A percentile compares a stretch with the other conserved stretches of the same genome.
phyloP scores from a whole-genome alignment of 2,797 vertebrate genomes.

The Clangula hyemalis region DNA sequence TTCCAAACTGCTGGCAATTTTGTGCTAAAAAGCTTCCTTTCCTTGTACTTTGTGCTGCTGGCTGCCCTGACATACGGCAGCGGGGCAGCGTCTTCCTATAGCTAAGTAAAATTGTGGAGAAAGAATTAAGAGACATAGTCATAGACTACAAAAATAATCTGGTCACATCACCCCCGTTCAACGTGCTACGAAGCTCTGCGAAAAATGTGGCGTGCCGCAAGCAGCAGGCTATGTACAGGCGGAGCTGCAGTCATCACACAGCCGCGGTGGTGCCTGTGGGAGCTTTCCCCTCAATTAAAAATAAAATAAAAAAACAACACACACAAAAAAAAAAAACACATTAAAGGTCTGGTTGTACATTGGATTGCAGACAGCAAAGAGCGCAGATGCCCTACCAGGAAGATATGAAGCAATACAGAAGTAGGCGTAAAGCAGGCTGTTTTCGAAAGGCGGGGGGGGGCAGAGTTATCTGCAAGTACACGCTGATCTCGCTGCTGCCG shows the following conservation, averaged over 20 bases:
- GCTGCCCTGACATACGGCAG: not conserved
- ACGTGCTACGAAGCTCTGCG: not conserved
- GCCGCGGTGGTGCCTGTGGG: not conserved
- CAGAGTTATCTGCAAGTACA: constrained; percentile 41
- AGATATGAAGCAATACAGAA: not conserved
- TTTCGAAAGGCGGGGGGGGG: not conserved
- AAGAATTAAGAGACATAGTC: constrained; percentile 44
- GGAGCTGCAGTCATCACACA: not conserved
- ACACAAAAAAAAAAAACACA: not conserved
- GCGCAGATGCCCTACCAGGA: constrained; percentile 51
- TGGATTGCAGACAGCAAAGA: constrained; percentile 14
- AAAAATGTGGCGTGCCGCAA: rapidly evolving
- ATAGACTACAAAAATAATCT: constrained; percentile 48
- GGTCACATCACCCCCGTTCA: constrained; percentile 49
- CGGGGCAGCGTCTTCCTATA: constrained; percentile 1
- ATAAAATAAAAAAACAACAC: no score
- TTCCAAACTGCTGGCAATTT: constrained; percentile 32
- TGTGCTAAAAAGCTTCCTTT: constrained; percentile 44
- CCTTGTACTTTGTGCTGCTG: constrained; percentile 24
- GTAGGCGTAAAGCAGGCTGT: constrained; percentile 57
- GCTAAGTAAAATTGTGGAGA: not conserved
- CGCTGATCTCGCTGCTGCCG: constrained; percentile 28
- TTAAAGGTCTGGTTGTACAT: not conserved
- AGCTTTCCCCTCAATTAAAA: not conserved
- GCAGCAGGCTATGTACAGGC: not conserved